Evolutionary conservation across 2,113 vertebrate genomes (phyloP).

Genomic region (Opisthocomus hoazin): DNA sequence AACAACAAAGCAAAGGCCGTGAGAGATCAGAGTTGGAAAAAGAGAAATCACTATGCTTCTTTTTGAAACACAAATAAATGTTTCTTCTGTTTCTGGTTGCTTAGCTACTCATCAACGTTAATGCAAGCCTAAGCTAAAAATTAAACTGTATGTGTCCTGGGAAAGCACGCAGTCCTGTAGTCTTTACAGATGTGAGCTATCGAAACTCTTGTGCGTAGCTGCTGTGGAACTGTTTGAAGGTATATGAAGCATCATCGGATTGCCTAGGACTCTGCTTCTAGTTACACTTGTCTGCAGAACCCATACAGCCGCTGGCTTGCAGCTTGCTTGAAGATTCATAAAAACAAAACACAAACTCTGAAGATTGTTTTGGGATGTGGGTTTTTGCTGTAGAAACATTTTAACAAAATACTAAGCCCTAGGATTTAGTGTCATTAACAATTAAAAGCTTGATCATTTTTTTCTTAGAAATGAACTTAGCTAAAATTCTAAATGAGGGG

Average conservation of each 20-base stretch:
- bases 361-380: neutral
- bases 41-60: constrained; percentile 4
- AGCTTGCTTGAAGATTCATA: neutral
- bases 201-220: neutral
- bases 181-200: neutral
- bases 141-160: neutral
- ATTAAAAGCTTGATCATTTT: neutral
- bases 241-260: neutral
- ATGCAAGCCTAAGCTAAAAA: neutral
- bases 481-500: neutral
- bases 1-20: neutral
- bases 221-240: neutral
- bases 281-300: neutral
- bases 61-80: neutral
- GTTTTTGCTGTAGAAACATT: neutral
- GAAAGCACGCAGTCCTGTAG: neutral
- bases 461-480: neutral
- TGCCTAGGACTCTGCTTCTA: neutral
- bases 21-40: neutral
- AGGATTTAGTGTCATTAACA: neutral
- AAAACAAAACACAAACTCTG: neutral
- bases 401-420: neutral
- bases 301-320: neutral
- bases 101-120: neutral
- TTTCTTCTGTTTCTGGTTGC: neutral